Evolutionary conservation across 2,113 vertebrate genomes (phyloP), one percentile per base, ranked within the genome.

Genomic region (Lota lota): DNA sequence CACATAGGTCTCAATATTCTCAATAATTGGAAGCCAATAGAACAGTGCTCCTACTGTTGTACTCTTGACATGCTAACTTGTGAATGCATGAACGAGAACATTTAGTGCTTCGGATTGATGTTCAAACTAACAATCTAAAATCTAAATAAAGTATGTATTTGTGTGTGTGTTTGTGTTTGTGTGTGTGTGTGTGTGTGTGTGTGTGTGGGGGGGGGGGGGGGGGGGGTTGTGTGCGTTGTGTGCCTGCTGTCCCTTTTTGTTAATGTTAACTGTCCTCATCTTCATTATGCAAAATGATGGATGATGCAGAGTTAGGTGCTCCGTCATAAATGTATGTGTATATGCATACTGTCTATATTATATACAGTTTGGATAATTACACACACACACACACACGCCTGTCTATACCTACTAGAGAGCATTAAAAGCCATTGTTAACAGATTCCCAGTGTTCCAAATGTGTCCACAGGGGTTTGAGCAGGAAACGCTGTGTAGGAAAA

Each of bases 351-450:
- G 21, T 59, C 21, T 22, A 67, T 67, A 40, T 19, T 19, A 18
- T 57, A 19, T 57, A 57, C 17, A 19, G 17, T 57, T 6, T 57
- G n/a, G 17, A 33, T 33, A 33, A 33, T 19, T 18, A 19, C 54
- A 57, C 40, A 47, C 40, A 28, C 22, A 28, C 61, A 28, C 61
- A 62, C 61, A 62, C 61, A 28, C 4, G 16, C 61, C 14, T 14
- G 14, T 19, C 19, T 40, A 68, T 14, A 22, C 12, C 19, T 20
- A 68, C 19, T 61, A 64, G 58, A 65, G 59, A 69, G 5, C 69
- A 81, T 71, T 70, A 80, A 64, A 17, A 75, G 74, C 73, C 78
- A 69, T 56, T 70, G 64, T 21, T 68, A 66, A 79, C 64, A 68
- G 60, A 21, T 76, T 71, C 63, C 61, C 66, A 60, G 24, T 15